These are phyloP conservation scores for Busseola fusca DNA, from an alignment of 2,888 invertebrate species.

Conservation along the genomic window DNA sequence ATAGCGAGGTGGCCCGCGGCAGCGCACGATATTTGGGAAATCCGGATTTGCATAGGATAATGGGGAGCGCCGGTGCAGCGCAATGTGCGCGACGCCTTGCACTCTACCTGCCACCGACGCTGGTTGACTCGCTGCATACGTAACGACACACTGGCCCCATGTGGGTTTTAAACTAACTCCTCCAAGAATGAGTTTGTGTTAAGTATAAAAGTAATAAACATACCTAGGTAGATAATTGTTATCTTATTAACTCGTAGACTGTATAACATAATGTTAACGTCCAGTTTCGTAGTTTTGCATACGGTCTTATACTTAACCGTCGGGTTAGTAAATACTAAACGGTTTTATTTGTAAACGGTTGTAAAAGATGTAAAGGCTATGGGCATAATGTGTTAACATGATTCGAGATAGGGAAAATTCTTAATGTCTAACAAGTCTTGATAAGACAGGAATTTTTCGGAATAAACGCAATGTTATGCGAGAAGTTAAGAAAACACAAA, in stretches of 20 bases:
- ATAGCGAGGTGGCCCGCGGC: constrained; percentile 85
- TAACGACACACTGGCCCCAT: constrained; percentile 54
- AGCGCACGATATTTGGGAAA: constrained; percentile 85
- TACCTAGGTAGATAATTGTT: not conserved
- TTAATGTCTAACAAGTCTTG: not conserved
- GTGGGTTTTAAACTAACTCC: constrained; percentile 54
- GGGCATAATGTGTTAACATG: not conserved
- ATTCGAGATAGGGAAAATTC: not conserved
- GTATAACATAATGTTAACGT: not conserved
- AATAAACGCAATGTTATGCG: constrained; percentile 3
- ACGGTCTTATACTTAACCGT: not conserved
- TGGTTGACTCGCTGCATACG: constrained; percentile 65
- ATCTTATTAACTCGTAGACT: not conserved
- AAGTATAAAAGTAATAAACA: not conserved
- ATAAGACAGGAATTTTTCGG: not conserved
- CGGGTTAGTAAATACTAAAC: not conserved
- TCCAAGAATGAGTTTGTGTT: constrained; percentile 40
- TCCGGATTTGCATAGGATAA: constrained; percentile 88
- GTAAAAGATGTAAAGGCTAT: not conserved
- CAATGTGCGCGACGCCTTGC: constrained; percentile 69
- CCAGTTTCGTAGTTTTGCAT: not conserved
- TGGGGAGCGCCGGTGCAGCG: constrained; percentile 74
- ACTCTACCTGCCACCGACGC: constrained; percentile 58
- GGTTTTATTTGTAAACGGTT: not conserved
- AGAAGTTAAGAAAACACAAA: not conserved